Conservation (phyloP, 2,797 vertebrate species). For the Setipinna tenuifilis region DNA sequence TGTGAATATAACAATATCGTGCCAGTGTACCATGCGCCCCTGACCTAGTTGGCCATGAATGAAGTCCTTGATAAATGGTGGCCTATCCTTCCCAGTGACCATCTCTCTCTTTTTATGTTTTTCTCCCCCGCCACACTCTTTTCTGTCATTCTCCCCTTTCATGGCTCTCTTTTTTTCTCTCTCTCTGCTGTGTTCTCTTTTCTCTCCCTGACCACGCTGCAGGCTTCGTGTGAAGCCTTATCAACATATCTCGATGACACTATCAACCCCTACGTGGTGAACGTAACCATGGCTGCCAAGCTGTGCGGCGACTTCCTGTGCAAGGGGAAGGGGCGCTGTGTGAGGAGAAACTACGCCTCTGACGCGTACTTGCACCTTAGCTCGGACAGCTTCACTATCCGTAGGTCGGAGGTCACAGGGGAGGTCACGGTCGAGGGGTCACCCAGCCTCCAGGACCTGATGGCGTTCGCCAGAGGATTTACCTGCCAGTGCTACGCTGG, state of each 20-base stretch:
- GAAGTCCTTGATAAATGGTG: not conserved
- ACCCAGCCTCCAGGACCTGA: slow-evolving; percentile 71
- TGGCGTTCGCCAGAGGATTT: slow-evolving; percentile 70
- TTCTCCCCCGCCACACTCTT: not conserved
- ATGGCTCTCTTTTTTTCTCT: not conserved
- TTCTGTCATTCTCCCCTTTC: slow-evolving; percentile 3
- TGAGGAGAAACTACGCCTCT: slow-evolving; percentile 75
- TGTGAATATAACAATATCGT: slow-evolving; percentile 3
- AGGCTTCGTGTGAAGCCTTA: slow-evolving; percentile 76
- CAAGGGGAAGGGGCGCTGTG: slow-evolving; percentile 74
- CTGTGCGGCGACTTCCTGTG: slow-evolving; percentile 81
- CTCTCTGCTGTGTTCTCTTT: not conserved
- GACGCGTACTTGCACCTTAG: slow-evolving; percentile 83
- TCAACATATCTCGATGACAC: slow-evolving; percentile 71
- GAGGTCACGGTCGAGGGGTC: slow-evolving; percentile 70
- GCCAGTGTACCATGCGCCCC: not conserved
- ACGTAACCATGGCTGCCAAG: slow-evolving; percentile 78
- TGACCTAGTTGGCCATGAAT: slow-evolving; percentile 17
- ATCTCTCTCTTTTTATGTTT: not conserved
- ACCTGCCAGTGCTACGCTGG: slow-evolving; percentile 77
- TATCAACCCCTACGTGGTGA: slow-evolving; percentile 81
- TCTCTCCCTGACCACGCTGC: slow-evolving; percentile 21
- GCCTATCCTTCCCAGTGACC: not conserved
- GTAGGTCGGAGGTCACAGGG: slow-evolving; percentile 51
- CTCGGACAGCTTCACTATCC: slow-evolving; percentile 70